Evolutionary conservation across 2,113 vertebrate species (phyloP).

Genomic region (Coregonus clupeaformis): DNA sequence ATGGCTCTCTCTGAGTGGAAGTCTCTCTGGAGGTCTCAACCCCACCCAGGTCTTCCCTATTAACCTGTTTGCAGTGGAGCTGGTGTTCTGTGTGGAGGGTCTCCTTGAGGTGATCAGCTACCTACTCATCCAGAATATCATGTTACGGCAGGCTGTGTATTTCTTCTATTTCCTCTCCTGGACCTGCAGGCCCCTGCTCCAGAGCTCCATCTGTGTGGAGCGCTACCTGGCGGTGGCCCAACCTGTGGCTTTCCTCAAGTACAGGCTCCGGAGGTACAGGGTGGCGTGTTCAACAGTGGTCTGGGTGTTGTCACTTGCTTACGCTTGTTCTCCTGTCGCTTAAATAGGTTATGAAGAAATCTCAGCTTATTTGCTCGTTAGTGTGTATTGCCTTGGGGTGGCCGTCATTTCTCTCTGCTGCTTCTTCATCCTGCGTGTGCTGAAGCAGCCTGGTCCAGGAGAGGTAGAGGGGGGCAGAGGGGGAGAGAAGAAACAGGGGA

Average conservation of each 20-base stretch:
- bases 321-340: too few relatives aligned
- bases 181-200: slow-evolving; percentile 4
- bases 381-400: too few relatives aligned
- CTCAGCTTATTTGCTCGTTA: background rate
- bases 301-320: background rate
- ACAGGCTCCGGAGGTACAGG: slow-evolving; percentile 7
- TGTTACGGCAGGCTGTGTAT: background rate
- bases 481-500: too few relatives aligned
- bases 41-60: background rate
- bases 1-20: background rate
- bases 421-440: too few relatives aligned
- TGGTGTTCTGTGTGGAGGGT: background rate
- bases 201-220: slow-evolving; percentile 30
- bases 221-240: slow-evolving; percentile 3
- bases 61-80: background rate
- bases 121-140: background rate
- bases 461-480: too few relatives aligned
- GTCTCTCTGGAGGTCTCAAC: background rate
- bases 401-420: too few relatives aligned
- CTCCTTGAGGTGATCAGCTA: background rate
- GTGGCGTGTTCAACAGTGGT: background rate
- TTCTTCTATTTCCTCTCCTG: rapidly evolving
- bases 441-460: too few relatives aligned
- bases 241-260: background rate
- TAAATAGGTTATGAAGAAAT: background rate